A percentile compares a stretch with the other conserved stretches of the same genome.
Evolutionary conservation across 2,888 invertebrate species (phyloP).

Genomic region (Lamellibrachia columna): DNA sequence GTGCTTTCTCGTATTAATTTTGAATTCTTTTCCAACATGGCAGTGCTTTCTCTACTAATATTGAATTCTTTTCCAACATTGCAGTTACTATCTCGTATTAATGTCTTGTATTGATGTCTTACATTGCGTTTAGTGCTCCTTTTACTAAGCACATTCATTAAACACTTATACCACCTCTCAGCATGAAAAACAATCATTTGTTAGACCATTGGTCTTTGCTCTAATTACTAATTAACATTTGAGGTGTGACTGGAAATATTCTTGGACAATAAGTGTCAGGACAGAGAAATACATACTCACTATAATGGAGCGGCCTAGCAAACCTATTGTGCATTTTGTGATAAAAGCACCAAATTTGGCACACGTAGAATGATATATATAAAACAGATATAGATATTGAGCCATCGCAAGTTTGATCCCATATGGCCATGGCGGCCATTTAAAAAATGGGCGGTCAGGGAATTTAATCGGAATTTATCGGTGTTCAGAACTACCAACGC

Average conservation of each 20-base stretch:
- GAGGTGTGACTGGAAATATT: neutral
- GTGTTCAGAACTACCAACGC: too few species aligned
- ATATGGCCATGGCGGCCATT: too few species aligned
- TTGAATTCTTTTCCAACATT: neutral
- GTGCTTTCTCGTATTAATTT: too few species aligned
- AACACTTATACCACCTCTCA: neutral
- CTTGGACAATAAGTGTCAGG: neutral
- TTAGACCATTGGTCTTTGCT: neutral
- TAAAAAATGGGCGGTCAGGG: too few species aligned
- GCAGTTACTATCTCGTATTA: neutral
- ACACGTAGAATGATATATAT: too few species aligned
- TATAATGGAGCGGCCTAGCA: too few species aligned
- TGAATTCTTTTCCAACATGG: too few species aligned
- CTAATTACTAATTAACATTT: neutral
- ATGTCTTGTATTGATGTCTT: neutral
- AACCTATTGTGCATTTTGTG: too few species aligned
- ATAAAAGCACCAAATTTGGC: too few species aligned
- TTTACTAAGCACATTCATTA: neutral
- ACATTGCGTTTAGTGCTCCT: neutral
- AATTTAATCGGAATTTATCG: too few species aligned
- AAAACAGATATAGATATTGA: too few species aligned
- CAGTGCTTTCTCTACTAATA: neutral
- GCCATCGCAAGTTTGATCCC: too few species aligned
- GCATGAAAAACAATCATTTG: neutral
- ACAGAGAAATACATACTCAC: neutral